Conservation (phyloP, 2,888 invertebrate genomes). For the Pyrochroa serraticornis region DNA sequence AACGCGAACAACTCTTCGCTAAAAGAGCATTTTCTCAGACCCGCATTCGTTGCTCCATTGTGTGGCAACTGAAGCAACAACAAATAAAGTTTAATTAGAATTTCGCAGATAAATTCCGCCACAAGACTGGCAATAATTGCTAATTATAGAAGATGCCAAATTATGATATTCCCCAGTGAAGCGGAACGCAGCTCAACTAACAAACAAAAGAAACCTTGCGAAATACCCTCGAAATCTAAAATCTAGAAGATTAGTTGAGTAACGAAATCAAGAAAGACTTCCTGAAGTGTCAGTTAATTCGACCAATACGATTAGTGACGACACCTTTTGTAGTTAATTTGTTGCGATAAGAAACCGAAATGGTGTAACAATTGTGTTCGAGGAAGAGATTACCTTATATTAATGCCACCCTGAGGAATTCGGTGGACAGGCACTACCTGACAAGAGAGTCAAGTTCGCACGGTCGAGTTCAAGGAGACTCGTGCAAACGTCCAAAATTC, state of each 20-base stretch:
- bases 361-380: no score
- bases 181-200: neutral
- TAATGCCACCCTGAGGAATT: constrained; percentile 3
- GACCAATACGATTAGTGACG: no score
- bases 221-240: no score
- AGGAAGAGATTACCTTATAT: neutral
- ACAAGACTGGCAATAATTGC: constrained; percentile 14
- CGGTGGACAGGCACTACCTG: neutral
- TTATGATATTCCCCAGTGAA: constrained; percentile 2
- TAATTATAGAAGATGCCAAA: constrained; percentile 11
- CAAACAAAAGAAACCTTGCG: no score
- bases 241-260: no score
- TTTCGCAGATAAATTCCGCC: neutral
- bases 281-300: no score
- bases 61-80: constrained; percentile 7
- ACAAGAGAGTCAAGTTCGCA: constrained; percentile 8
- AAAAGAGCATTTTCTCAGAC: constrained; percentile 9
- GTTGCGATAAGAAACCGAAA: no score
- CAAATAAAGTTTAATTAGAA: constrained; percentile 12
- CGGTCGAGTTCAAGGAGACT: constrained; percentile 15
- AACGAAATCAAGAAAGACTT: no score
- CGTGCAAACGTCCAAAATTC: constrained; percentile 4
- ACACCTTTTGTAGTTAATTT: no score
- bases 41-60: constrained; percentile 9
- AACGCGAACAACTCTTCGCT: constrained; percentile 3